Evolutionary conservation across 2,113 vertebrate genomes (phyloP), one percentile per base, ranked within the genome.

Genomic region (Xiphophorus couchianus): DNA sequence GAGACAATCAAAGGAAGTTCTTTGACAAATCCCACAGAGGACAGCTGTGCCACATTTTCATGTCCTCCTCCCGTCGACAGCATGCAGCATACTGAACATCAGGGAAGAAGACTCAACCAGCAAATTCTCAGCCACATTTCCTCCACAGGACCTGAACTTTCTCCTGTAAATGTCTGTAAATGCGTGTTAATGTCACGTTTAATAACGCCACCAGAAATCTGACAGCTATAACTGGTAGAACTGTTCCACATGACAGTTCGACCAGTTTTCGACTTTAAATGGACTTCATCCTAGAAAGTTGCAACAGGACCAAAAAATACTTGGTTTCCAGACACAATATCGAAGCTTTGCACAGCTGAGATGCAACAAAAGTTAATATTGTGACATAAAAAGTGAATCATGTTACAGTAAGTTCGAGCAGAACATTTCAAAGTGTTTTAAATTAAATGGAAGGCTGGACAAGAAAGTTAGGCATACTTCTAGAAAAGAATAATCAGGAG

Each of bases 11-110:
- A 96, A 96, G 94, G 95, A 94, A 93, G 94, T 94, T 95, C 93
- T 93, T 93, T 95, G 94, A 96, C 83, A 96, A 96, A 93, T 95
- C 95, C 95, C 92, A 90, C 95, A 95, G 96, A 97, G 96, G 95
- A 94, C 42, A 60, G 87, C 87, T 88, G 81, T 92, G 95, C 93
- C 93, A 94, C 78, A 60, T 85, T 60, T 72, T 69, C 69, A 65
- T 30, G 81, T 81, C 69, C 25, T 65, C 69, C 28, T 67, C 75
- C 71, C 60, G 4, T 4, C 51, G 66, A 65, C 62, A 11, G 25
- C 9, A n/a, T 27, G 9, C 60, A 33, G 63, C 69, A 42, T 66
- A 31, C 4, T 22, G 73, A 82, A 54, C 77, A 66, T 78, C 60
- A 75, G 69, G 37, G 29, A 48, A 25, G 39, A 4, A 51, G 12